Evolutionary conservation across 2,888 invertebrate genomes (phyloP).

Genomic region (Melieria omissa): DNA sequence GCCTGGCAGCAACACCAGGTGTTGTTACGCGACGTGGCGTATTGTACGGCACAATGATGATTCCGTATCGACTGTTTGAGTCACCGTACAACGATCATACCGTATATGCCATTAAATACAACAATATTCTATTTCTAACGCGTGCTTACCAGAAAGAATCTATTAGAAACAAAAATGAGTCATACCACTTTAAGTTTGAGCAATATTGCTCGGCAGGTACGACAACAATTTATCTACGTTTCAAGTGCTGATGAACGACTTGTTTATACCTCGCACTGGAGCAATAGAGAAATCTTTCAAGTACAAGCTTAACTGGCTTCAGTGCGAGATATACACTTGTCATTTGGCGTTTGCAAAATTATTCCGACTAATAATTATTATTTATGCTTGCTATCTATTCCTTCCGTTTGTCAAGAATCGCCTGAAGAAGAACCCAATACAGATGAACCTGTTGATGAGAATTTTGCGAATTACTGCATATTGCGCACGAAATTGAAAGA

Average conservation of each 20-base stretch:
- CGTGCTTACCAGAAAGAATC: too few relatives aligned
- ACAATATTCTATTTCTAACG: slow-evolving; percentile 6
- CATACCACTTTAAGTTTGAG: slow-evolving; percentile 21
- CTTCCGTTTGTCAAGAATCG: too few relatives aligned
- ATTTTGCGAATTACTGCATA: neutral
- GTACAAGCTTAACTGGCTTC: too few relatives aligned
- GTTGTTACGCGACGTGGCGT: neutral
- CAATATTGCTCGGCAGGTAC: slow-evolving; percentile 27
- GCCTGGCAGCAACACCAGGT: neutral
- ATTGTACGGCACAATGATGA: slow-evolving; percentile 5
- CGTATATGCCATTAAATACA: slow-evolving; percentile 18
- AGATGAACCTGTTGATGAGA: slow-evolving; percentile 17
- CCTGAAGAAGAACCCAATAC: slow-evolving; percentile 19
- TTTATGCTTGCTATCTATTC: too few relatives aligned
- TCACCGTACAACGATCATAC: neutral
- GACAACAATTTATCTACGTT: too few relatives aligned
- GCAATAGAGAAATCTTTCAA: too few relatives aligned
- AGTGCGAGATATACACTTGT: too few relatives aligned
- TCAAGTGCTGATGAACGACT: too few relatives aligned
- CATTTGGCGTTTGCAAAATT: too few relatives aligned
- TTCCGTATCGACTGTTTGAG: slow-evolving; percentile 11
- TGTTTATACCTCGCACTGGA: too few relatives aligned
- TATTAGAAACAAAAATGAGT: neutral
- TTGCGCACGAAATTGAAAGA: slow-evolving; percentile 13
- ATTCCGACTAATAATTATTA: too few relatives aligned